Percentiles rank a stretch among this genome's conserved stretches.
Conservation (phyloP, 2,113 vertebrate species). For the Syngnathus floridae region DNA sequence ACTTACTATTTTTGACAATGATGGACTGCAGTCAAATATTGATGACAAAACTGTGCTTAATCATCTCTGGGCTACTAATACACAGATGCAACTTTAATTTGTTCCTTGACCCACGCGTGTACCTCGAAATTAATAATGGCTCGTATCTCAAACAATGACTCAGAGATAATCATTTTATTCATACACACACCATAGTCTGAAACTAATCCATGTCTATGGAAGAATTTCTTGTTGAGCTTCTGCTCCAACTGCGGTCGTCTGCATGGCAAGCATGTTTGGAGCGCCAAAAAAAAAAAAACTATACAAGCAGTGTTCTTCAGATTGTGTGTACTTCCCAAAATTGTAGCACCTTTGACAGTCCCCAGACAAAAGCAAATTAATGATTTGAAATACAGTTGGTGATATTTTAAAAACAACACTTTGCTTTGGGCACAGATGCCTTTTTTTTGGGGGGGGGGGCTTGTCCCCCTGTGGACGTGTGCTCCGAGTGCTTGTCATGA, state of each 20-base stretch:
- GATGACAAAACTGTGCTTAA: no score
- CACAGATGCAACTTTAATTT: no score
- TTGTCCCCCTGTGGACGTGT: slow-evolving; percentile 9
- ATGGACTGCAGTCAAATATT: no score
- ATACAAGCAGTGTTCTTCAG: slow-evolving; percentile 5
- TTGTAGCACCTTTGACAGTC: neutral
- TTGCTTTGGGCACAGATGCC: neutral
- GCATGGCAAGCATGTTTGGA: slow-evolving; percentile 11
- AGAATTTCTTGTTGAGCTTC: neutral
- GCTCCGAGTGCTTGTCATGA: slow-evolving; percentile 21
- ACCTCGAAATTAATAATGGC: no score
- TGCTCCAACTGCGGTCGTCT: slow-evolving; percentile 7
- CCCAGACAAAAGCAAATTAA: neutral
- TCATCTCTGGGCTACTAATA: no score
- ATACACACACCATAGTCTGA: slow-evolving; percentile 2
- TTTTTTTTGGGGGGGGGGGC: neutral
- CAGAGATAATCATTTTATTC: neutral
- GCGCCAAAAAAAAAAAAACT: slow-evolving; percentile 10
- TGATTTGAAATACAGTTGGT: slow-evolving; percentile 2
- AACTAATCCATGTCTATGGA: slow-evolving; percentile 9
- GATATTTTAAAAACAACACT: neutral
- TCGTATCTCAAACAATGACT: neutral
- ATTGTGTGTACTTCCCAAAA: slow-evolving; percentile 1
- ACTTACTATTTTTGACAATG: no score
- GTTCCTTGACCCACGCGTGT: no score